Conservation (phyloP, 2,113 vertebrate species). For the Labeo catla region DNA sequence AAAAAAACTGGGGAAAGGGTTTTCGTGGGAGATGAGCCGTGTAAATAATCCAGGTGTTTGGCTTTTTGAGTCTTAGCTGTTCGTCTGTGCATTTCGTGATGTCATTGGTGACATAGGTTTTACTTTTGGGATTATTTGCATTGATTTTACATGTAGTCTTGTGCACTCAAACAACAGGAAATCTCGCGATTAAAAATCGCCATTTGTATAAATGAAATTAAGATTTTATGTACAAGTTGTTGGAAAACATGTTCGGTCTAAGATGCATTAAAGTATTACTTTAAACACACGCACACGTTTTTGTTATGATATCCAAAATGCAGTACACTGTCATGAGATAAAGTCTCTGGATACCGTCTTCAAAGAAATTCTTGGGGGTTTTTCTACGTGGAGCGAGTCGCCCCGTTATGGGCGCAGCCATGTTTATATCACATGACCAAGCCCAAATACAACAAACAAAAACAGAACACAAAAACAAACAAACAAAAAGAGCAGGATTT, state of each 20-base stretch:
- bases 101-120: not conserved
- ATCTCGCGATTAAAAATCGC: not conserved
- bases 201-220: not conserved
- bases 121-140: not conserved
- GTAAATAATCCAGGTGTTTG: not conserved
- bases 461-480: not conserved
- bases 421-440: conserved; percentile 17
- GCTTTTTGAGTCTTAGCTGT: not conserved
- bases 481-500: not conserved
- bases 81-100: not conserved
- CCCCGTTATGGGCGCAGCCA: not conserved
- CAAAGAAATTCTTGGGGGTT: not conserved
- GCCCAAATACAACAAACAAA: too few relatives aligned
- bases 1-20: not conserved
- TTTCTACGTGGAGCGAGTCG: not conserved
- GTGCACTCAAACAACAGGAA: not conserved
- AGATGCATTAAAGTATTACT: too few relatives aligned
- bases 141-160: not conserved
- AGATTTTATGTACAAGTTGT: not conserved
- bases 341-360: not conserved
- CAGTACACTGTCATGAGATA: not conserved
- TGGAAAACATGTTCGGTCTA: not conserved
- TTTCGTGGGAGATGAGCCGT: not conserved
- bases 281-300: not conserved
- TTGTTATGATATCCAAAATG: not conserved